Conservation (phyloP, 2,888 invertebrate genomes). For the Timema cristinae region DNA sequence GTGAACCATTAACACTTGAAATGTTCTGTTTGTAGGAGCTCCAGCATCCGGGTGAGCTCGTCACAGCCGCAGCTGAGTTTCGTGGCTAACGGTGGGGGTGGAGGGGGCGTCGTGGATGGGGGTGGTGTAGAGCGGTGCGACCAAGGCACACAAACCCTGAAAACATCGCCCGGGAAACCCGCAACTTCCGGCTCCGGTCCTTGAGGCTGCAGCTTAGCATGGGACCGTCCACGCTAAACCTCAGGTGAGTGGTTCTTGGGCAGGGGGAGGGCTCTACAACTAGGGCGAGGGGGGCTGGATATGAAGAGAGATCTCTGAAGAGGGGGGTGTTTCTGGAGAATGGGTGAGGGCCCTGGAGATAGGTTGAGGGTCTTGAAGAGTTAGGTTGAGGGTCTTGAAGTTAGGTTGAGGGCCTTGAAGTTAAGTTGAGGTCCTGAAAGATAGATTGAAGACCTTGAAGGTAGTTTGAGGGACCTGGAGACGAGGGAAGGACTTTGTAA, state of each 20-base stretch:
- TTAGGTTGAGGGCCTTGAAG: too few relatives aligned
- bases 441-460: too few relatives aligned
- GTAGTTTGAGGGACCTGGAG: too few relatives aligned
- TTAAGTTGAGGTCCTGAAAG: too few relatives aligned
- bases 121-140: conserved; percentile 49
- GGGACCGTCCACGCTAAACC: conserved; percentile 56
- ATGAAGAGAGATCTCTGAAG: too few relatives aligned
- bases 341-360: too few relatives aligned
- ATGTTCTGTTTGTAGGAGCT: conserved; percentile 13
- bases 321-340: too few relatives aligned
- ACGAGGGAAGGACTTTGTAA: too few relatives aligned
- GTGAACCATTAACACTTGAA: background rate
- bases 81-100: conserved; percentile 40
- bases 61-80: conserved; percentile 59
- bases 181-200: conserved; percentile 55
- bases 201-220: conserved; percentile 59
- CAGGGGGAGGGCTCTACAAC: background rate
- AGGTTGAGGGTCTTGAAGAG: too few relatives aligned
- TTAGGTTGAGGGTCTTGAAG: too few relatives aligned
- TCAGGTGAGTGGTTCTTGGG: conserved; percentile 45
- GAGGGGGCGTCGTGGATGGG: conserved; percentile 22
- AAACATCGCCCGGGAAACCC: conserved; percentile 65
- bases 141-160: conserved; percentile 67
- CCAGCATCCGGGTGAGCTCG: conserved; percentile 52
- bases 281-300: too few relatives aligned